Conservation (phyloP, 2,797 vertebrate species). For the Macroramphosus scolopax region DNA sequence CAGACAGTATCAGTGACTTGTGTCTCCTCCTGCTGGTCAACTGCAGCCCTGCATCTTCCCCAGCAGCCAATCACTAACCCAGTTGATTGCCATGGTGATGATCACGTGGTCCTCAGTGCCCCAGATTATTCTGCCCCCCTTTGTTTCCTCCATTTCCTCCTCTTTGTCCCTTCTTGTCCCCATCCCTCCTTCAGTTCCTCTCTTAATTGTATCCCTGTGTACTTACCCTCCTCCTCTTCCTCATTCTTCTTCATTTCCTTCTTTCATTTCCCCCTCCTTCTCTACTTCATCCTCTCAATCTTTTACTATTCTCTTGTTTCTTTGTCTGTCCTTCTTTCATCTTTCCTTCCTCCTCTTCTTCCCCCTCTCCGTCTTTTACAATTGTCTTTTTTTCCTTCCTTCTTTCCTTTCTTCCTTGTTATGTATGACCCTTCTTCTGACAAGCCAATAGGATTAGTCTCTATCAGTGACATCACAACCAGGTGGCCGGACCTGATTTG, state of each 20-base stretch:
- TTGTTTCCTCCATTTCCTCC: not conserved
- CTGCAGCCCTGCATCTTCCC: not conserved
- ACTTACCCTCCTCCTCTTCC: no score
- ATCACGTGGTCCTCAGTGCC: conserved; percentile 61
- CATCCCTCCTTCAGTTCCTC: not conserved
- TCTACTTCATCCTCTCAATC: no score
- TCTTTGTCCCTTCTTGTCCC: conserved; percentile 6
- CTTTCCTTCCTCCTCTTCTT: no score
- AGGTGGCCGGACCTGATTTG: not conserved
- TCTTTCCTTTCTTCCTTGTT: not conserved
- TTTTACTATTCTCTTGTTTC: no score
- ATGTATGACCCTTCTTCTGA: no score
- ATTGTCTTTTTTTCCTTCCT: conserved; percentile 1
- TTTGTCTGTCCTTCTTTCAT: no score
- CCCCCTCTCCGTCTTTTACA: no score
- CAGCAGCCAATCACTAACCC: conserved; percentile 27
- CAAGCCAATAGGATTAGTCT: conserved; percentile 15
- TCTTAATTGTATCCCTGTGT: no score
- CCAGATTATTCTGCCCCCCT: conserved; percentile 32
- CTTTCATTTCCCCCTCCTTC: no score
- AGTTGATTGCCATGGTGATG: conserved; percentile 72
- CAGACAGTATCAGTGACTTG: not conserved
- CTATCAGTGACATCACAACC: conserved; percentile 17
- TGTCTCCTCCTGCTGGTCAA: not conserved
- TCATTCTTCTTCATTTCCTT: no score